phyloP scores from a whole-genome alignment of 2,113 vertebrate species.

The Acrocephalus kingi region DNA sequence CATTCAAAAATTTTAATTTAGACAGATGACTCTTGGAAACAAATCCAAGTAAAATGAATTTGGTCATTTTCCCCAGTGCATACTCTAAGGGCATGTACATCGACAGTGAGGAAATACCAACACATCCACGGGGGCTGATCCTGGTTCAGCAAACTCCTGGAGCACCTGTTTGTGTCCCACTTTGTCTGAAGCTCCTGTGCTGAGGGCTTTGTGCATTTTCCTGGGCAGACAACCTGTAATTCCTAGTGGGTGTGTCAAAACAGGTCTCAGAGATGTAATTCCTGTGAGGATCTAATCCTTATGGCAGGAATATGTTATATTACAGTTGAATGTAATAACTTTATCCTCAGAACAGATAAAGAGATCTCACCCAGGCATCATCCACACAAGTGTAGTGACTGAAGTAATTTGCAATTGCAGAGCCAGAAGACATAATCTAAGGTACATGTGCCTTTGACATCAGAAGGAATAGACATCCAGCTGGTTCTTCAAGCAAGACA shows the following conservation, averaged over 20 bases:
- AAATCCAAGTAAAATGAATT: neutral
- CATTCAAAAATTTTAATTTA: neutral
- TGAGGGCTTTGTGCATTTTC: neutral
- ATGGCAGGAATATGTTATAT: neutral
- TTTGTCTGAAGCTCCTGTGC: neutral
- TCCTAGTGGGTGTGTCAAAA: neutral
- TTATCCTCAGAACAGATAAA: neutral
- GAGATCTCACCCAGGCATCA: neutral
- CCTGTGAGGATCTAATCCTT: neutral
- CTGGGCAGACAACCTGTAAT: neutral
- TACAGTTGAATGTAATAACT: neutral
- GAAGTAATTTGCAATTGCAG: neutral
- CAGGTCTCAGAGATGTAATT: neutral
- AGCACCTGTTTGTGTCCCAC: neutral
- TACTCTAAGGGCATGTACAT: neutral
- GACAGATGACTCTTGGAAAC: neutral
- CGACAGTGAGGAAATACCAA: neutral
- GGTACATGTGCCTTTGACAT: neutral
- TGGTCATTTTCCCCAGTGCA: neutral
- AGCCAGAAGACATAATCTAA: neutral
- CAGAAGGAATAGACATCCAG: neutral
- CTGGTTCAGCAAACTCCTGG: neutral
- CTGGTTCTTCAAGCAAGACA: neutral
- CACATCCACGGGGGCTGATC: fast-evolving
- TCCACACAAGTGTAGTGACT: neutral